A percentile compares a stretch with the other conserved stretches of the same genome.
These are phyloP conservation scores for Orthochromis indermauri DNA, from an alignment of 2,113 vertebrate species.

Conservation along the genomic window DNA sequence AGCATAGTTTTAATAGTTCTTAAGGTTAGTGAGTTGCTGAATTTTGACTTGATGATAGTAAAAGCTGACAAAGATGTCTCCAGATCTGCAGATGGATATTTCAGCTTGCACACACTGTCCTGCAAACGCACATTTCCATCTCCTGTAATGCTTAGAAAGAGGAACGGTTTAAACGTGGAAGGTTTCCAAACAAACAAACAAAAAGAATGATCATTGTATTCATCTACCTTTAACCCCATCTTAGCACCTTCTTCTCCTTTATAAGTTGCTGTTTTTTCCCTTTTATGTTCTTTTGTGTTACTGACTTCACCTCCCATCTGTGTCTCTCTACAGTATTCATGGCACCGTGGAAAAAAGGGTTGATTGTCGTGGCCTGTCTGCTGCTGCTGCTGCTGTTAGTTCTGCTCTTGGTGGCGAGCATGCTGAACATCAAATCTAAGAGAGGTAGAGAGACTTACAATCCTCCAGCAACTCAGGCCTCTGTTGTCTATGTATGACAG, in stretches of 20 bases:
- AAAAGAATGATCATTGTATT: background rate
- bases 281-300: background rate
- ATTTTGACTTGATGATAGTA: background rate
- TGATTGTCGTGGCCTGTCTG: constrained; percentile 46
- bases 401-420: constrained; percentile 3
- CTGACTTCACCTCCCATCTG: background rate
- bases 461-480: constrained; percentile 45
- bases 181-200: background rate
- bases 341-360: constrained; percentile 65
- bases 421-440: constrained; percentile 50
- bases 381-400: constrained; percentile 5
- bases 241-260: background rate
- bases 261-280: background rate
- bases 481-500: constrained; percentile 43
- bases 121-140: background rate
- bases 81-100: background rate
- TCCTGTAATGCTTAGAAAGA: background rate
- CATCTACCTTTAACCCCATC: background rate
- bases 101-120: background rate
- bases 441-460: constrained; percentile 70
- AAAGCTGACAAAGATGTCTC: background rate
- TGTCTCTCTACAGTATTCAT: constrained; percentile 49
- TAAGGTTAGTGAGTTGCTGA: background rate
- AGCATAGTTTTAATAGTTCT: background rate
- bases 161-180: background rate